Evolutionary conservation across 2,113 vertebrate genomes (phyloP), one percentile per base, ranked within the genome.

Genomic region (Crotalus tigris): DNA sequence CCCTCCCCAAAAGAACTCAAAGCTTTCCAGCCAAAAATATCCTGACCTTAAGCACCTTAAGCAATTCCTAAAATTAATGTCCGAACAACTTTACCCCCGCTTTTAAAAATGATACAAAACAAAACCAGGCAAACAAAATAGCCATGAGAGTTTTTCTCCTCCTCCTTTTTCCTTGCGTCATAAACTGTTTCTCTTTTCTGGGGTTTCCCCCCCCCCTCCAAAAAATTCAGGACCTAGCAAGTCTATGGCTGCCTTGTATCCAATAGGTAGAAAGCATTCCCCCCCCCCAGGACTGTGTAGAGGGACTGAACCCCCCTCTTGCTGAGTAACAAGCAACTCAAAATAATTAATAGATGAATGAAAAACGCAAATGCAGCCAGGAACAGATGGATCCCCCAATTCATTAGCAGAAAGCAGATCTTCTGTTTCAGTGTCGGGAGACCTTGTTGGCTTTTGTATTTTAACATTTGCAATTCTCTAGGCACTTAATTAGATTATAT

Each of bases 341-440:
- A 92, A 95, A 95, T 95, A 95, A 96, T 93, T 95, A 96, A 96
- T 91, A 95, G 92, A 90, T 94, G 92, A 95, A 85, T 0, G 0
- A 91, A 89, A 95, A 91, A 92, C 93, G 89, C 94, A 85, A 95
- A 92, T 3, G 53, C 94, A 93, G 94, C 94, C 88, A 93, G 89
- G 93, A 95, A 93, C 97, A 97, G 96, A 97, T 97, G 97, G 96
- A 90, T 94, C 95, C 91, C 91, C 0, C 91, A 87, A 90, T 95
- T 97, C 95, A 95, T 96, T 96, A 96, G 95, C 93, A 93, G 94
- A 92, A 94, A 92, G 95, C 90, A 95, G 93, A 95, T 92, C 92
- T 95, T 95, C 94, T 93, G 95, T 81, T 90, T 93, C 93, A 3
- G 87, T 96, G 96, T 95, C 96, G 95, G 89, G 95, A 94, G 94